Conservation (phyloP, 2,888 invertebrate genomes). For the Imbricaverruca yamaguchii region DNA sequence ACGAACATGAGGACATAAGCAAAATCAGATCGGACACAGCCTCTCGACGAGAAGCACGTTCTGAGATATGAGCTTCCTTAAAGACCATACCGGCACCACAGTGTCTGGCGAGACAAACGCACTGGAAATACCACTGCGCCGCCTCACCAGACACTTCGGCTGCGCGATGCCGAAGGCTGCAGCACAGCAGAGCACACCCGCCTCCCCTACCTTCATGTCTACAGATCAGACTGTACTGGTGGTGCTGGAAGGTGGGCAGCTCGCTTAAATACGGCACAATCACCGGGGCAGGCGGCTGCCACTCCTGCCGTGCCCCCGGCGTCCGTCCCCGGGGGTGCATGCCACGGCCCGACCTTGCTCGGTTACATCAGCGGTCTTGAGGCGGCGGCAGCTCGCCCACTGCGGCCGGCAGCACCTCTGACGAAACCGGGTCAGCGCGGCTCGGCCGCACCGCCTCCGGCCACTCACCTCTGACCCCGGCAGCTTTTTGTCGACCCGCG, state of each 20-base stretch:
- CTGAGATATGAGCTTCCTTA: no score
- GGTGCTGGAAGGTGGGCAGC: background rate
- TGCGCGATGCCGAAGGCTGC: no score
- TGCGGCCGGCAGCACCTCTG: background rate
- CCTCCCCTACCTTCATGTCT: conserved; percentile 1
- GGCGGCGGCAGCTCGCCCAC: background rate
- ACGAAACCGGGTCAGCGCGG: background rate
- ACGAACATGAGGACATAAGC: no score
- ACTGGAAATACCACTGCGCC: no score
- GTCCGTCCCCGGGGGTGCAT: background rate
- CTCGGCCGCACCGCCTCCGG: background rate
- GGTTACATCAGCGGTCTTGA: background rate
- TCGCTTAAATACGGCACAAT: background rate
- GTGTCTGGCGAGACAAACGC: no score
- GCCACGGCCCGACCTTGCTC: background rate
- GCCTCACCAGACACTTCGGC: no score
- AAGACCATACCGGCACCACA: no score
- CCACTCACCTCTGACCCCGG: background rate
- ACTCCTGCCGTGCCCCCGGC: background rate
- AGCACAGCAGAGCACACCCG: no score
- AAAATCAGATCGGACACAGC: no score
- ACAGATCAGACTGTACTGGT: background rate
- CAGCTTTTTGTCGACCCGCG: background rate
- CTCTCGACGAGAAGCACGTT: no score
- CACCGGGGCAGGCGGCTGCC: background rate